Base-by-base conservation (phyloP, 2,888 invertebrate species). In the Drosophila birchii region DNA sequence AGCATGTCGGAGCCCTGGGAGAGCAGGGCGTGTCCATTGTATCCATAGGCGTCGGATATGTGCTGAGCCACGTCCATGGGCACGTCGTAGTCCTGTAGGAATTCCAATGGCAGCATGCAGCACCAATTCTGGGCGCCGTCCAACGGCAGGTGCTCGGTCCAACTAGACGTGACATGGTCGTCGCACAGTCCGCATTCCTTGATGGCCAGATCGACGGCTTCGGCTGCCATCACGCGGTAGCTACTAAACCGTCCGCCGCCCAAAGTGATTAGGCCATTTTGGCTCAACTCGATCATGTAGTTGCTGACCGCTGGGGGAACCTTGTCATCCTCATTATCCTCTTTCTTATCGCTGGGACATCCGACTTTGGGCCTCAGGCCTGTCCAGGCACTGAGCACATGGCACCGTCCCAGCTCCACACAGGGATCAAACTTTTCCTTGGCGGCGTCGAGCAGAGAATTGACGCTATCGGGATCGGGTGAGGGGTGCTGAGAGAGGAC, bases 161-260 rank as follows among this genome's bases (percentile, higher is more conserved):
- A 96, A 76, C 96, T 95, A 44, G 94, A 93, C 0, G 89, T 88
- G 84, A 94, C 20, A 16, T 66, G 93, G 58, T 94, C 93, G 0
- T 97, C 96, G 80, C 95, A 94, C 58, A 98, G 93, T 44, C 94
- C 93, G 76, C 96, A 75, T 78, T 81, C 86, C 68, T 88, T 93
- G 54, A 99, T 95, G 41, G 97, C 97, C 20, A 95, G 96, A 92
- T 99, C 98, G 51, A 99, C 94, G 1, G 99, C 97, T 92, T 99
- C 98, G 69, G 96, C 94, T 4, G 99, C 99, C 99, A 99, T 99
- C 14, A 97, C 94, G 69, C 99, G 94, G 93, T 99, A 99, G 0
- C 99, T 99, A 44, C 99, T 99, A 99, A 99, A 99, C 93, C 99
- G 99, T 54, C 99, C 99, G 62, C 99, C 99, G 43, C 99, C 99